Evolutionary conservation across 2,797 vertebrate species (phyloP).

Genomic region (Arremon brunneinucha): DNA sequence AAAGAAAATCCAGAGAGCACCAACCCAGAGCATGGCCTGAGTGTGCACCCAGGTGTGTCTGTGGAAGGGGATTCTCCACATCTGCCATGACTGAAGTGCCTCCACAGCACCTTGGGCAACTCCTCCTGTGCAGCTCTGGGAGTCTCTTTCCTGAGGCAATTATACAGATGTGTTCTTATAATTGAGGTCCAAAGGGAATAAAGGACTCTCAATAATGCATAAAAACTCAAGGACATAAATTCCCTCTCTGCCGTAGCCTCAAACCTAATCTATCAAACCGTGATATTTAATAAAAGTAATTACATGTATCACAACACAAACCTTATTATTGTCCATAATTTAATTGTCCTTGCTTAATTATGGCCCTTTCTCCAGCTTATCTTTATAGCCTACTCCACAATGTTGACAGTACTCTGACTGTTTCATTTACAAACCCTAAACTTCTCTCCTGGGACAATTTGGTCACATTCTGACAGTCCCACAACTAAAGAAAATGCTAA

Average conservation of each 20-base stretch:
- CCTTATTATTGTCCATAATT: slow-evolving; percentile 52
- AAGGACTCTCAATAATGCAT: slow-evolving; percentile 40
- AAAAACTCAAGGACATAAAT: slow-evolving; percentile 54
- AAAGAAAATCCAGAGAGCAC: not conserved
- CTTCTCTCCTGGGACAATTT: slow-evolving; percentile 13
- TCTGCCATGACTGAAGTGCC: not conserved
- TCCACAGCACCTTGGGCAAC: not conserved
- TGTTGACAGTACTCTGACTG: not conserved
- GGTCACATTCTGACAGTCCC: not conserved
- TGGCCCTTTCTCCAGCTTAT: not conserved
- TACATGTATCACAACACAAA: slow-evolving; percentile 40
- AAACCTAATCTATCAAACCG: slow-evolving; percentile 49
- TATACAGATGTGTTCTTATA: slow-evolving; percentile 53
- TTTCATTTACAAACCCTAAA: slow-evolving; percentile 9
- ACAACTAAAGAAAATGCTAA: not conserved
- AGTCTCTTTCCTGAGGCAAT: slow-evolving; percentile 30
- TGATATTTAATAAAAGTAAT: slow-evolving; percentile 61
- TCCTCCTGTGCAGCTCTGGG: not conserved
- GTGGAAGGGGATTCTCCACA: not conserved
- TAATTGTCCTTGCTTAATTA: slow-evolving; percentile 49
- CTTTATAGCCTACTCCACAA: not conserved
- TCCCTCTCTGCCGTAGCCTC: slow-evolving; percentile 4
- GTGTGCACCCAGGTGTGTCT: not conserved
- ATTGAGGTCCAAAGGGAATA: slow-evolving; percentile 54
- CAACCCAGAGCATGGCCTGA: not conserved